These are phyloP conservation scores for Lithophane leautieri DNA, from an alignment of 2,888 invertebrate genomes.

Conservation along the genomic window DNA sequence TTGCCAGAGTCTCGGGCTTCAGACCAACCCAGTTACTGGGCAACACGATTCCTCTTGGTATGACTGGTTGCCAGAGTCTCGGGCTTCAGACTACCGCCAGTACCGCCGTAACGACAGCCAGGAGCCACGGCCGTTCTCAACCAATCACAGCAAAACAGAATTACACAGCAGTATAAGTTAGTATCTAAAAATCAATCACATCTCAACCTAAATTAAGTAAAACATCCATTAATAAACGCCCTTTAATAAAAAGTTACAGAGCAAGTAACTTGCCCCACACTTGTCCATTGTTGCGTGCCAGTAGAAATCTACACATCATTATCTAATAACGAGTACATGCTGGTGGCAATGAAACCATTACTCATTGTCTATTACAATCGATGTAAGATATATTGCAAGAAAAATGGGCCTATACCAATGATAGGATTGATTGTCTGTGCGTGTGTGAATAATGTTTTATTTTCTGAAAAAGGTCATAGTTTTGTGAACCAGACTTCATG, in stretches of 20 bases:
- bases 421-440: neutral
- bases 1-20: too few species aligned
- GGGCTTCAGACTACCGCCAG: too few species aligned
- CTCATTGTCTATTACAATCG: slow-evolving; percentile 48
- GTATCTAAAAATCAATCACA: too few species aligned
- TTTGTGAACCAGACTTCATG: too few species aligned
- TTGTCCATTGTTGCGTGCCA: slow-evolving; percentile 21
- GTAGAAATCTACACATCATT: slow-evolving; percentile 51
- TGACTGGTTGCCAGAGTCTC: too few species aligned
- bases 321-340: slow-evolving; percentile 32
- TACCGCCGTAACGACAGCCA: too few species aligned
- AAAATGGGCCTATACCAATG: slow-evolving; percentile 1
- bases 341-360: slow-evolving; percentile 48
- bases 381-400: slow-evolving; percentile 43
- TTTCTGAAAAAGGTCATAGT: neutral
- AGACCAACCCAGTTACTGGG: too few species aligned
- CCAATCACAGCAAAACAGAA: neutral
- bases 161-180: too few species aligned
- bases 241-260: slow-evolving; percentile 9
- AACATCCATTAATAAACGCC: slow-evolving; percentile 4
- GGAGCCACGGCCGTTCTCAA: too few species aligned
- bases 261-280: slow-evolving; percentile 13
- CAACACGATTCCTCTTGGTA: too few species aligned
- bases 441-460: neutral
- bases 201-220: neutral